A percentile compares a stretch with the other conserved stretches of the same genome.
Conservation (phyloP, 2,888 invertebrate species). For the Parnassius apollo region DNA sequence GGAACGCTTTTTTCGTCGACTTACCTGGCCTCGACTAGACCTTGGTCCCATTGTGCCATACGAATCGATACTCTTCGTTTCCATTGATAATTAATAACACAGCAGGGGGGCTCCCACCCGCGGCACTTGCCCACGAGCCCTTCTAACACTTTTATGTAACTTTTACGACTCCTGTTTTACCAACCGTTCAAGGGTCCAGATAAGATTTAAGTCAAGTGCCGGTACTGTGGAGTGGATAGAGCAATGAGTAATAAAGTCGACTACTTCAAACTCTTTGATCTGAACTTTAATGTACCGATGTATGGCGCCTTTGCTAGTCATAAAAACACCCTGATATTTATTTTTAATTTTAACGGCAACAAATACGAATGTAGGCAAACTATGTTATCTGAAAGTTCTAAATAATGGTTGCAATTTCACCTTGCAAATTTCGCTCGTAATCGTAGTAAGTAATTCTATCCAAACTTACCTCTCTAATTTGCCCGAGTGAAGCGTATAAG, state of each 20-base stretch:
- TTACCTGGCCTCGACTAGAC: slow-evolving; percentile 52
- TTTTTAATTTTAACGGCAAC: neutral
- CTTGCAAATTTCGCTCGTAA: neutral
- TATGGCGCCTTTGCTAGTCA: slow-evolving; percentile 4
- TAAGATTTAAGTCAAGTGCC: slow-evolving; percentile 67
- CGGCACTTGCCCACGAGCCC: slow-evolving; percentile 56
- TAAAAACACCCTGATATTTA: neutral
- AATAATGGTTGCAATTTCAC: neutral
- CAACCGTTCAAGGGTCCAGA: slow-evolving; percentile 66
- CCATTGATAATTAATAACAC: slow-evolving; percentile 70
- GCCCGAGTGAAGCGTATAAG: slow-evolving; percentile 54
- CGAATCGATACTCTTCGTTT: slow-evolving; percentile 65
- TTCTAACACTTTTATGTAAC: slow-evolving; percentile 67
- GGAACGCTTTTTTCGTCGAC: slow-evolving; percentile 50
- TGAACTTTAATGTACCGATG: slow-evolving; percentile 34
- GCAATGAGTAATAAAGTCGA: slow-evolving; percentile 49
- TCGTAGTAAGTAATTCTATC: slow-evolving; percentile 26
- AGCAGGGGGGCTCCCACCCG: slow-evolving; percentile 46
- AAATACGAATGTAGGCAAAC: neutral
- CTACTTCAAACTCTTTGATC: slow-evolving; percentile 69
- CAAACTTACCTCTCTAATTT: slow-evolving; percentile 48
- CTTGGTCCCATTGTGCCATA: slow-evolving; percentile 50
- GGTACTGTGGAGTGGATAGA: slow-evolving; percentile 55
- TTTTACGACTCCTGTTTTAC: slow-evolving; percentile 75
- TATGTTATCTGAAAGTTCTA: too few relatives aligned